Base-by-base conservation (phyloP, 1,140 invertebrate genomes). In the Portunus trituberculatus region DNA sequence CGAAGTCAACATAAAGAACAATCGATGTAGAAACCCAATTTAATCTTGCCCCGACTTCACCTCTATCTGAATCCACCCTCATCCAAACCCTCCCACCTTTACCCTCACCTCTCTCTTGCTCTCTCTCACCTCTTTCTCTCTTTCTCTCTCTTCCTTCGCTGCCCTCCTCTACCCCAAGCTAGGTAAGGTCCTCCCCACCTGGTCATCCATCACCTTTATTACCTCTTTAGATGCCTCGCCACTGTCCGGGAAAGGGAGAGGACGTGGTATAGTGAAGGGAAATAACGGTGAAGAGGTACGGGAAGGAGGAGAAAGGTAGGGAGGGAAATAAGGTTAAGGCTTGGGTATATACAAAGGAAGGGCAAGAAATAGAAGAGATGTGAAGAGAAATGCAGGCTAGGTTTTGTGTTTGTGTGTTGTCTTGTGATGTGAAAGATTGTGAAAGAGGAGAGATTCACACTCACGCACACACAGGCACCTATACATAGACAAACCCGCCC, bases 211-310 rank as follows among this genome's bases (percentile, higher is more conserved):
- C 67, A 76, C 67, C 67, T 76, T 76, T 76, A 76, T 76, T 25
- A 76, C 67, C 67, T 76, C 67, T 76, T 76, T 76, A 76, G 67
- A 76, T 76, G 67, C 67, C 67, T 76, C 67, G 25, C 67, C 67
- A 76, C 1, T 76, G 67, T 20, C 67, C n/a, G 67, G 67, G 67
- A 76, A 76, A 76, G 67, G 67, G 6, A 76, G 67, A 76, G 8
- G 20, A n/a, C 12, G n/a, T 20, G 67, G n/a, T 76, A n/a, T 25
- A 20, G n/a, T 20, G 20, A 76, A 25, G 67, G 20, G 20, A 76
- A 25, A 20, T 20, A 76, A 25, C 4, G 20, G 25, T 25, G 67
- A 76, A 76, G 67, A 1, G 20, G 67, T n/a, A n/a, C 67, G n/a
- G 16, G n/a, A 76, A 20, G n/a, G 67, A 76, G 67, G 25, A 59